Evolutionary conservation across 2,113 vertebrate genomes (phyloP).

Genomic region (Tauraco erythrolophus): DNA sequence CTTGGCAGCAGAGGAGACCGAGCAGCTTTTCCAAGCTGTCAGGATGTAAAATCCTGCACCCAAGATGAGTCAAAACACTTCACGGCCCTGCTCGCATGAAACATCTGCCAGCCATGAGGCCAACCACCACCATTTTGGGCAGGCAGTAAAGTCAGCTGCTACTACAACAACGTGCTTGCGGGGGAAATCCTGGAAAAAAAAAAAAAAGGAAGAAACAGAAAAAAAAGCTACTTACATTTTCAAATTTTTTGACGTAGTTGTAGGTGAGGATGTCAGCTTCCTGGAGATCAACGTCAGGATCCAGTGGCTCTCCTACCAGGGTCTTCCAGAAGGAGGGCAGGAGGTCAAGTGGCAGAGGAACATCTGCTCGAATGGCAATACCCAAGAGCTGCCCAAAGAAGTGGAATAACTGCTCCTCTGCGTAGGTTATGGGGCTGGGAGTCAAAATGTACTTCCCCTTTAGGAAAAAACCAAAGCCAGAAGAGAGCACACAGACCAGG

Average conservation of each 20-base stretch:
- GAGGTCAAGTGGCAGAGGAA: conserved; percentile 94
- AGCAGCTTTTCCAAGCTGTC: not conserved
- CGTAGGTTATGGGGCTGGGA: conserved; percentile 91
- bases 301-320: conserved; percentile 88
- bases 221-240: conserved; percentile 79
- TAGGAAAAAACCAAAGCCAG: not conserved
- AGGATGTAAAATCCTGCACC: not conserved
- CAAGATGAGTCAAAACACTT: not conserved
- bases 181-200: no score
- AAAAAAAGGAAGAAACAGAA: not conserved
- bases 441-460: conserved; percentile 96
- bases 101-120: not conserved
- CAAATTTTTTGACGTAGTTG: conserved; percentile 95
- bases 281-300: conserved; percentile 90
- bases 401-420: conserved; percentile 95
- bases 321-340: conserved; percentile 97
- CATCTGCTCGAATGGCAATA: conserved; percentile 92
- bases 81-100: not conserved
- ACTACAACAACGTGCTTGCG: fast-evolving
- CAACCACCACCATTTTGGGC: fast-evolving
- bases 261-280: conserved; percentile 95
- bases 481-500: not conserved
- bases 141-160: not conserved
- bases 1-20: not conserved
- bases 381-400: conserved; percentile 96